Conservation (phyloP, 2,888 invertebrate genomes). For the Tryphoninae sp. region DNA sequence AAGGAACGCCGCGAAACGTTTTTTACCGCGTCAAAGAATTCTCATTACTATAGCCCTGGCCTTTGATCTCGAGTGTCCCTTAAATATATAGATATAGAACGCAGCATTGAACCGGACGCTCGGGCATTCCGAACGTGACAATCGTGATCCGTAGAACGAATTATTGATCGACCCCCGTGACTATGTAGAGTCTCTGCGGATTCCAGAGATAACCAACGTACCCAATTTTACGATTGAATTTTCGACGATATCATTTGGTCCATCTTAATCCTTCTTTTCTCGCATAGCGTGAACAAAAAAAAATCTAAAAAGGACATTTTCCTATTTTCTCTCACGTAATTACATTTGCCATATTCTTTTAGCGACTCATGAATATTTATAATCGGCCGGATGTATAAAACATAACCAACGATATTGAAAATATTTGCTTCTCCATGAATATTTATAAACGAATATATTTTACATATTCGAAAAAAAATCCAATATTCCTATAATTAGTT, state of each 20-base stretch:
- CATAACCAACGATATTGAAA: too few relatives aligned
- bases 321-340: not conserved
- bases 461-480: too few relatives aligned
- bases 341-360: not conserved
- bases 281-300: too few relatives aligned
- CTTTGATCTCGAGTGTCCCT: constrained; percentile 28
- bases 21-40: constrained; percentile 33
- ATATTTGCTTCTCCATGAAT: too few relatives aligned
- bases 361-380: not conserved
- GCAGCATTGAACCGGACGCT: constrained; percentile 14
- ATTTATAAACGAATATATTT: too few relatives aligned
- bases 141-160: constrained; percentile 62
- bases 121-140: constrained; percentile 49
- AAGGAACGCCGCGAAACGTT: not conserved
- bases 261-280: not conserved
- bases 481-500: too few relatives aligned
- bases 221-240: constrained; percentile 49
- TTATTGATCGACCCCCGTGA: constrained; percentile 64
- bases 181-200: constrained; percentile 58
- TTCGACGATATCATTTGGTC: constrained; percentile 8
- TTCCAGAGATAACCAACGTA: constrained; percentile 48
- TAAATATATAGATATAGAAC: not conserved
- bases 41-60: constrained; percentile 29
- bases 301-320: not conserved
- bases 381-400: not conserved